Evolutionary conservation across 1,140 invertebrate species (phyloP).

Genomic region (Drosophila biarmipes): DNA sequence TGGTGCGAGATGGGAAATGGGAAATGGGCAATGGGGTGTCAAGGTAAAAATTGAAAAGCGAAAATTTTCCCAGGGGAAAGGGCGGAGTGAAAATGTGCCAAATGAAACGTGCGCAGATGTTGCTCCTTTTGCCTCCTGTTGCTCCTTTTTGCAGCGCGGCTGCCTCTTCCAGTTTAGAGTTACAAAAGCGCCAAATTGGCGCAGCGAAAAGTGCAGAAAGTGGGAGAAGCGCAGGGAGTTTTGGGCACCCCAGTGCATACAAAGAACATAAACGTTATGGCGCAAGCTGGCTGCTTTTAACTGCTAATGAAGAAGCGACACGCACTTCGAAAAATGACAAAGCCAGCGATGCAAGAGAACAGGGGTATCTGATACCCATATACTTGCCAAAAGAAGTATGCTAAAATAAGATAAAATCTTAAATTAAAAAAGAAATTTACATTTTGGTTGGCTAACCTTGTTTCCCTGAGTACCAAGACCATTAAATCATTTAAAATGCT

Average conservation of each 20-base stretch:
- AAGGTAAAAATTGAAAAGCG: slow-evolving; percentile 76
- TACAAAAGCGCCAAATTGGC: slow-evolving; percentile 70
- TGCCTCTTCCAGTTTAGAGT: slow-evolving; percentile 54
- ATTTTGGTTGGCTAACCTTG: too few relatives aligned
- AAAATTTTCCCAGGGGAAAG: slow-evolving; percentile 51
- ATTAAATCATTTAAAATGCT: background rate
- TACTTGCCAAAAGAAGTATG: background rate
- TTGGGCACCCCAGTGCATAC: slow-evolving; percentile 7
- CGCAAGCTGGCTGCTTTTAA: slow-evolving; percentile 37
- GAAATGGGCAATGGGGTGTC: slow-evolving; percentile 55
- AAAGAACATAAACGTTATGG: slow-evolving; percentile 53
- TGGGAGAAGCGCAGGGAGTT: slow-evolving; percentile 6
- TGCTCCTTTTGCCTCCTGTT: slow-evolving; percentile 28
- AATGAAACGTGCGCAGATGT: slow-evolving; percentile 65
- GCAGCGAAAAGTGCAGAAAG: slow-evolving; percentile 32
- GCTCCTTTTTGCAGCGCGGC: slow-evolving; percentile 17
- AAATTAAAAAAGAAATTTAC: background rate
- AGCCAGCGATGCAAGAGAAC: background rate
- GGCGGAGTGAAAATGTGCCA: slow-evolving; percentile 59
- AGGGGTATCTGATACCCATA: slow-evolving; percentile 5
- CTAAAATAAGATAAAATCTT: too few relatives aligned
- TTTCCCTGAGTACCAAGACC: background rate
- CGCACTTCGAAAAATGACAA: slow-evolving; percentile 4
- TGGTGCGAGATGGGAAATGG: slow-evolving; percentile 18
- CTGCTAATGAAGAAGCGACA: slow-evolving; percentile 69